Evolutionary conservation across 2,113 vertebrate genomes (phyloP).

Genomic region (Burhinus bistriatus): DNA sequence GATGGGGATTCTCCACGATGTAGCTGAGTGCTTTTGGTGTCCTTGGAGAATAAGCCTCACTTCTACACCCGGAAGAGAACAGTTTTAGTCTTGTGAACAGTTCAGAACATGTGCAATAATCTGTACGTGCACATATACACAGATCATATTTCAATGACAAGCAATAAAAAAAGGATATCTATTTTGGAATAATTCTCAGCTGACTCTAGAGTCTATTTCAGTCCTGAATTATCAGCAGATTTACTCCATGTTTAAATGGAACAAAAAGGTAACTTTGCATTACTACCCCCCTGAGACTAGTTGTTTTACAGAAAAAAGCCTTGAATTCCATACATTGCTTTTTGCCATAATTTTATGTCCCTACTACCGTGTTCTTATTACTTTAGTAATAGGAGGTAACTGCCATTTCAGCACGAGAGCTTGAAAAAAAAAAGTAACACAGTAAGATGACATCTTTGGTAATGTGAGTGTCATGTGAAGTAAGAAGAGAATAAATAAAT

Average conservation of each 20-base stretch:
- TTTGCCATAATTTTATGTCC: neutral
- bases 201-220: neutral
- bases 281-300: accelerated
- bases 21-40: neutral
- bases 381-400: neutral
- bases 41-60: neutral
- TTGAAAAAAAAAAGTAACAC: neutral
- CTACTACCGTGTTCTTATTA: neutral
- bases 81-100: neutral
- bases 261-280: neutral
- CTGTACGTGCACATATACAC: neutral
- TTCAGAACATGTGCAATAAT: neutral
- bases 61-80: neutral
- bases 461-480: neutral
- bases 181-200: neutral
- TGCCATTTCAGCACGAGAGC: neutral
- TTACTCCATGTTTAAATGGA: neutral
- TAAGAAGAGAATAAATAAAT: neutral
- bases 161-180: neutral
- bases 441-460: neutral
- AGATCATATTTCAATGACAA: neutral
- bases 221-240: neutral
- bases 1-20: neutral
- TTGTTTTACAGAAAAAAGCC: neutral
- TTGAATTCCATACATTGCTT: neutral